These are phyloP conservation scores for Lasioglossum figueresi DNA, from an alignment of 2,888 invertebrate species.

Conservation along the genomic window DNA sequence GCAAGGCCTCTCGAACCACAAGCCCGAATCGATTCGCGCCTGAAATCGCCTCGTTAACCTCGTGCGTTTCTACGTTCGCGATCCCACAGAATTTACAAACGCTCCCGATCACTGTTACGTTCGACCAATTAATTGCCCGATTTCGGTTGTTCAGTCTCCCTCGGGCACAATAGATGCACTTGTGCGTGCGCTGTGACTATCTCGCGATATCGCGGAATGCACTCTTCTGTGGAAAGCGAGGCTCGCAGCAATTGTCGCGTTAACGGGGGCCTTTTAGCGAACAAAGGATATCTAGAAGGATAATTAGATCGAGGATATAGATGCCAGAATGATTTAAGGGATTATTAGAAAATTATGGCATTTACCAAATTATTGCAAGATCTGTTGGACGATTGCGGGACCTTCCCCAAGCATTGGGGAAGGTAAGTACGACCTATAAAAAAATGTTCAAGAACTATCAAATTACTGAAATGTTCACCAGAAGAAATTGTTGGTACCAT, in stretches of 20 bases:
- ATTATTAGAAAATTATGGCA: neutral
- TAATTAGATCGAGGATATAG: neutral
- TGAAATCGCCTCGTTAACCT: constrained; percentile 2
- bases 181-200: neutral
- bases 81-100: neutral
- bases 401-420: too few relatives aligned
- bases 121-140: neutral
- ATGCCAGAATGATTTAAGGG: neutral
- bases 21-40: constrained; percentile 12
- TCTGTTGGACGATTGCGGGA: neutral
- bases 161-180: neutral
- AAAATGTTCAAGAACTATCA: neutral
- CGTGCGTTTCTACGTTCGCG: neutral
- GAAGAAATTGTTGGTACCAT: too few relatives aligned
- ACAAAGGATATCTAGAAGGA: too few relatives aligned
- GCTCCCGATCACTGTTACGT: neutral
- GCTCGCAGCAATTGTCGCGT: neutral
- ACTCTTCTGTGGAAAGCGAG: neutral
- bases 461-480: too few relatives aligned
- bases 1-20: neutral
- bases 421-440: too few relatives aligned
- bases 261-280: neutral
- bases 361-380: neutral
- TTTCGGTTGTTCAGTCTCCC: neutral
- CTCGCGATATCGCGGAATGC: neutral